phyloP scores from a whole-genome alignment of 2,888 invertebrate species.

The Teleogryllus oceanicus region DNA sequence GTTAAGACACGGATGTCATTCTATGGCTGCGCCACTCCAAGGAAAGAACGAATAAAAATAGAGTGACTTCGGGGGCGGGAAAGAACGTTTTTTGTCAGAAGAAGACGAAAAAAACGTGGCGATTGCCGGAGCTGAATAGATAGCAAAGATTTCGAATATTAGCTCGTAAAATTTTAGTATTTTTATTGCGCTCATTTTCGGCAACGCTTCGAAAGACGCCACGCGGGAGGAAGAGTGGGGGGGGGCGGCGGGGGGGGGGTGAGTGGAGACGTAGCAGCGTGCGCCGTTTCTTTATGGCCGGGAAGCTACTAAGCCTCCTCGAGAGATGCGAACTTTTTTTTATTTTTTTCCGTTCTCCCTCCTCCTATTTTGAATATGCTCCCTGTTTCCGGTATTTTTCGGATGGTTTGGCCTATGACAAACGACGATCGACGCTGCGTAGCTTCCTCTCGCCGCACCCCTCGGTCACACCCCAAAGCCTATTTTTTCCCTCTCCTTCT shows the following conservation, averaged over 20 bases:
- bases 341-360: not conserved
- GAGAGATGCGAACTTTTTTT: not conserved
- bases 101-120: not conserved
- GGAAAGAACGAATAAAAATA: not conserved
- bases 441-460: not conserved
- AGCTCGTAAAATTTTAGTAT: constrained; percentile 33
- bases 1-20: constrained; percentile 10
- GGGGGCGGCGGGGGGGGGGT: not conserved
- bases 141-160: constrained; percentile 33
- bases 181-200: constrained; percentile 23
- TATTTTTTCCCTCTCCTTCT: not conserved
- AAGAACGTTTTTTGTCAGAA: not conserved
- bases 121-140: constrained; percentile 1
- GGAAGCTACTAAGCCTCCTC: not conserved
- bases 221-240: not conserved
- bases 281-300: not conserved
- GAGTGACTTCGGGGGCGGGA: not conserved
- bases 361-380: constrained; percentile 28
- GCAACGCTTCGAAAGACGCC: not conserved
- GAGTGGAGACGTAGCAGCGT: not conserved
- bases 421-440: constrained; percentile 31
- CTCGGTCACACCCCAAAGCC: not conserved
- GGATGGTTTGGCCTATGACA: constrained; percentile 33
- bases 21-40: not conserved
- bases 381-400: constrained; percentile 34